Conservation (phyloP, 2,113 vertebrate species). For the Sinocyclocheilus maitianheensis region DNA sequence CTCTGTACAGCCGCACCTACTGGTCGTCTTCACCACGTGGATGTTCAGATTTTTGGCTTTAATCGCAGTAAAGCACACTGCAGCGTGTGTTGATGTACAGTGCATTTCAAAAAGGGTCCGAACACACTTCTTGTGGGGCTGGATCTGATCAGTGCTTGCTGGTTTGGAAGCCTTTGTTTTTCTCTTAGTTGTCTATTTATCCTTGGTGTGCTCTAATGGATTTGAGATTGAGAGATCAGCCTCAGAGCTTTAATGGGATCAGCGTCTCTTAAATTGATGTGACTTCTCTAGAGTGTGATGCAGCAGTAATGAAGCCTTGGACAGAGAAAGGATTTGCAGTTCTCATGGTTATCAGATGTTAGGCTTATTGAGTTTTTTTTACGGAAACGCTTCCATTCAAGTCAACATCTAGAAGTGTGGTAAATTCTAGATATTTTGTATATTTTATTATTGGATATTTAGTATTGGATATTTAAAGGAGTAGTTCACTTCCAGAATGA, state of each 20-base stretch:
- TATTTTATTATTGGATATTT: no score
- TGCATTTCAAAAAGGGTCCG: neutral
- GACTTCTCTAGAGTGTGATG: slow-evolving; percentile 25
- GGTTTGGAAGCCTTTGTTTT: neutral
- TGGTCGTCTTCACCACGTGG: neutral
- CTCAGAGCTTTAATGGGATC: slow-evolving; percentile 19
- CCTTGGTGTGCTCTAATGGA: neutral
- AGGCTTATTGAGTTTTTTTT: neutral
- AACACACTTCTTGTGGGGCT: neutral
- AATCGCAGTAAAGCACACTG: neutral
- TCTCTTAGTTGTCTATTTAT: neutral
- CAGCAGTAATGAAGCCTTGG: neutral
- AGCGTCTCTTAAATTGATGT: neutral
- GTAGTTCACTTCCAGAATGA: no score
- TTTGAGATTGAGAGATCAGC: slow-evolving; percentile 28
- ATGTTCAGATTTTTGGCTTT: slow-evolving; percentile 20
- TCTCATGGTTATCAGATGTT: neutral
- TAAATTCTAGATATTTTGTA: neutral
- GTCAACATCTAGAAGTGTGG: neutral
- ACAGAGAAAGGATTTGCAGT: neutral
- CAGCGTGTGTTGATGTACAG: neutral
- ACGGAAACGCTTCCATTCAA: neutral
- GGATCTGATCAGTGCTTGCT: neutral
- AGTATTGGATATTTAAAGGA: no score
- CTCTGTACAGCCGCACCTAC: slow-evolving; percentile 22